Conservation (phyloP, 2,797 vertebrate genomes). For the Chelonia mydas region DNA sequence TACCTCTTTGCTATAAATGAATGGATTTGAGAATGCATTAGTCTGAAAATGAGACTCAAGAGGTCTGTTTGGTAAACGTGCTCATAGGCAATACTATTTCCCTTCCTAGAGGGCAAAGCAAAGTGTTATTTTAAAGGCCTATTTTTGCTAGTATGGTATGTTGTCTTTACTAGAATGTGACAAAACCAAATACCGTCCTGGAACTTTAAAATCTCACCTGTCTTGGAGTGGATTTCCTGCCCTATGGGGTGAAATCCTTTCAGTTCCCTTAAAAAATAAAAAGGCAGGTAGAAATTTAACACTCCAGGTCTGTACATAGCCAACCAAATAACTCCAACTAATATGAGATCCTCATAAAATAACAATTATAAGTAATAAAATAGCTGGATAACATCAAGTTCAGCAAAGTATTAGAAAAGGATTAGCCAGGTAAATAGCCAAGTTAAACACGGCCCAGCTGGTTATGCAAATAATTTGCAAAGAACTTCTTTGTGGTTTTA, state of each 20-base stretch:
- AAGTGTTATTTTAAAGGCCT: conserved; percentile 59
- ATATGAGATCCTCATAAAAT: conserved; percentile 41
- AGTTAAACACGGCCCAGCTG: conserved; percentile 27
- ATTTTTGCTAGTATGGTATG: conserved; percentile 39
- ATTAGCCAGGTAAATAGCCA: conserved; percentile 24
- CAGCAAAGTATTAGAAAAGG: not conserved
- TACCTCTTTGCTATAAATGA: conserved; percentile 76
- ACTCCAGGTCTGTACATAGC: not conserved
- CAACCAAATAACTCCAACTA: not conserved
- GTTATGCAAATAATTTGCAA: conserved; percentile 12
- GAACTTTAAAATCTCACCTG: not conserved
- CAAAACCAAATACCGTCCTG: not conserved
- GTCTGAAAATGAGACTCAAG: conserved; percentile 73
- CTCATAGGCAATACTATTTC: conserved; percentile 21
- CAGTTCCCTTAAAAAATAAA: not conserved
- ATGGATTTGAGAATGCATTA: conserved; percentile 71
- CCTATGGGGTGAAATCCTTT: not conserved
- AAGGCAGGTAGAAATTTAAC: not conserved
- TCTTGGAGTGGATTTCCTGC: not conserved
- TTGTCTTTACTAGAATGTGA: conserved; percentile 32
- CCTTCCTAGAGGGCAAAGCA: conserved; percentile 66
- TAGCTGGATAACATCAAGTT: not conserved
- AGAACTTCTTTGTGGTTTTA: conserved; percentile 30
- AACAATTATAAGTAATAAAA: not conserved
- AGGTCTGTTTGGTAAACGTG: conserved; percentile 60